phyloP scores from a whole-genome alignment of 1,140 invertebrate species.

The Drosophila nikananu region DNA sequence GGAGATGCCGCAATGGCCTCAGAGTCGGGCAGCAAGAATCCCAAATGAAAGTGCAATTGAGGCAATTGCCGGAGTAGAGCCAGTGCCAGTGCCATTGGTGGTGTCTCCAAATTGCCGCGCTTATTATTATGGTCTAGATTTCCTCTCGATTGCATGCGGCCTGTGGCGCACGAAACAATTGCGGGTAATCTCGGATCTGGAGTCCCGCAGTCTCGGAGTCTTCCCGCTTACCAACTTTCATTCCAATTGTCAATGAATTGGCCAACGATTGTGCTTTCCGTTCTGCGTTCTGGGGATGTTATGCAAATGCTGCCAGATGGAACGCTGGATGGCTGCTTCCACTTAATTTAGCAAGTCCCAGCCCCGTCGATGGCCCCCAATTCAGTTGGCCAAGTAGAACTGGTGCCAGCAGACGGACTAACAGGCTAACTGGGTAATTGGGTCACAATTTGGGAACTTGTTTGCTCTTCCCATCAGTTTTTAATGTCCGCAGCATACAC shows the following conservation, averaged over 20 bases:
- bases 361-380: conserved; percentile 17
- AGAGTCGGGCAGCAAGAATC: conserved; percentile 27
- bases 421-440: conserved; percentile 69
- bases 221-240: conserved; percentile 62
- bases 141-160: conserved; percentile 41
- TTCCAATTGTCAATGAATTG: conserved; percentile 70
- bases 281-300: conserved; percentile 40
- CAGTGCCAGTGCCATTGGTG: neutral
- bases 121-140: conserved; percentile 55
- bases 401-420: conserved; percentile 34
- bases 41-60: conserved; percentile 51
- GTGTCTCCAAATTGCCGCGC: conserved; percentile 35
- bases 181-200: conserved; percentile 21
- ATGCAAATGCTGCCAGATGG: conserved; percentile 40
- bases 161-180: conserved; percentile 43
- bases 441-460: conserved; percentile 81
- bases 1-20: conserved; percentile 4
- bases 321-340: neutral
- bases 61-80: conserved; percentile 19
- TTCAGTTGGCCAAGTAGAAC: conserved; percentile 30
- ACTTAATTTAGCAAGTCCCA: conserved; percentile 16
- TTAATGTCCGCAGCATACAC: conserved; percentile 37
- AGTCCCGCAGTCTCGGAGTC: conserved; percentile 12
- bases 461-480: conserved; percentile 62
- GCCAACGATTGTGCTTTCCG: conserved; percentile 53